phyloP scores from a whole-genome alignment of 2,888 invertebrate species.

The Patella pellucida region DNA sequence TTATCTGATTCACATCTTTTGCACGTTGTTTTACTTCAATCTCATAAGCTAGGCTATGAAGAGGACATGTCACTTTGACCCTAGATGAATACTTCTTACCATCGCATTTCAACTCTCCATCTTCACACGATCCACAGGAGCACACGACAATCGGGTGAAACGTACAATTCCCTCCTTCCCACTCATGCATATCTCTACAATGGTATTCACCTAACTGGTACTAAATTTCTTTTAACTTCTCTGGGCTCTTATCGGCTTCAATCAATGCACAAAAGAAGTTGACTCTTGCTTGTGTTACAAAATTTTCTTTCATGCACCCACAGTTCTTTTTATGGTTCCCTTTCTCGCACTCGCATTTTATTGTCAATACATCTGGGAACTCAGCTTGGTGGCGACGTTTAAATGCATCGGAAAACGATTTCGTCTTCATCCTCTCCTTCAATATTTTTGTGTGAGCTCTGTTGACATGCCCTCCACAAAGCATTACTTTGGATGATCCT shows the following conservation, averaged over 20 bases:
- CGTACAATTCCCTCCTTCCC: neutral
- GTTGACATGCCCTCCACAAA: neutral
- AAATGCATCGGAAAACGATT: neutral
- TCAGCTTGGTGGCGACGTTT: neutral
- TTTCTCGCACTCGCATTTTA: neutral
- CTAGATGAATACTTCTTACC: neutral
- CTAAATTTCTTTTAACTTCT: neutral
- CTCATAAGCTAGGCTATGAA: too few species aligned
- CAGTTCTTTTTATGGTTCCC: conserved; percentile 2
- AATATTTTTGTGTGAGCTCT: neutral
- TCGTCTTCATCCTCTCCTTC: conserved; percentile 3
- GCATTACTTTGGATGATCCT: neutral
- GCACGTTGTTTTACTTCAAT: neutral
- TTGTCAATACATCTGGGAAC: neutral
- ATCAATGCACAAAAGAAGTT: neutral
- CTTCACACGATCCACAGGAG: neutral
- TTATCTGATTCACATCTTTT: neutral
- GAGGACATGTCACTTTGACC: neutral
- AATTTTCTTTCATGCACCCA: neutral
- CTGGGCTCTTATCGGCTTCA: neutral
- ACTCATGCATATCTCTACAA: neutral
- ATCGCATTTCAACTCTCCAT: neutral
- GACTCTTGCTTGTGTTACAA: neutral
- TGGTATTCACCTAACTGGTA: neutral
- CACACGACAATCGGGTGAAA: neutral